Conservation (phyloP, 2,113 vertebrate genomes). For the Marmota monax region DNA sequence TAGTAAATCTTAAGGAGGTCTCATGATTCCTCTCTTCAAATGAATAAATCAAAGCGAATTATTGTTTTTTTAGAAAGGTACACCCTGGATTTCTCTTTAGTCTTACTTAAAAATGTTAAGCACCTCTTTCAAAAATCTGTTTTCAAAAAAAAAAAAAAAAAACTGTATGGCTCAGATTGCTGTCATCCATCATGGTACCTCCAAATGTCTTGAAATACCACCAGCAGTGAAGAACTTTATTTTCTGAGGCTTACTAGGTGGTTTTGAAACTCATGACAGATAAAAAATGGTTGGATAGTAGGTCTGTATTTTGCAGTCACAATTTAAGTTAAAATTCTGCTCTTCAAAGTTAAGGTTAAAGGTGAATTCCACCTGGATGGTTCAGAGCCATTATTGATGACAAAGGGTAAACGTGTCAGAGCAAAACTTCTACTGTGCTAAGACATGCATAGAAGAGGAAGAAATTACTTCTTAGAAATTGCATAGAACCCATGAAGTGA, state of each 20-base stretch:
- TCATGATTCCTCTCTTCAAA: not conserved
- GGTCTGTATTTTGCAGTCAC: slow-evolving; percentile 6
- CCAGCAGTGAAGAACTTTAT: not conserved
- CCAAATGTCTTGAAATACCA: slow-evolving; percentile 25
- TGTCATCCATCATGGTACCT: not conserved
- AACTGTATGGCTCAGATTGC: not conserved
- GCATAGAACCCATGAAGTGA: not conserved
- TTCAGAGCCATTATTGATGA: not conserved
- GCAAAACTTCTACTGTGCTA: slow-evolving; percentile 30
- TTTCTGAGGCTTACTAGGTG: slow-evolving; percentile 41
- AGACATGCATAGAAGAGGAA: not conserved
- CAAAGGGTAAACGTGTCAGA: not conserved
- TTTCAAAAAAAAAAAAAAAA: slow-evolving; percentile 54
- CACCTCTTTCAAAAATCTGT: slow-evolving; percentile 44
- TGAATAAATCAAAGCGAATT: not conserved
- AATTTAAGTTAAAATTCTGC: slow-evolving; percentile 28
- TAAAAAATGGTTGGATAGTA: not conserved
- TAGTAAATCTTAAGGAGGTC: not conserved
- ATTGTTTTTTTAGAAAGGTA: slow-evolving; percentile 27
- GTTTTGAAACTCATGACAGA: slow-evolving; percentile 6
- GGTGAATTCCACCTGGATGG: not conserved
- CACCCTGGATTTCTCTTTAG: slow-evolving; percentile 17
- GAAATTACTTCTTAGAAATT: slow-evolving; percentile 30
- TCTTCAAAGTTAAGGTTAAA: slow-evolving; percentile 46
- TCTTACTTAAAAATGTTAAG: slow-evolving; percentile 38